Evolutionary conservation across 1,140 invertebrate species (phyloP).

Genomic region (Orius insidiosus): DNA sequence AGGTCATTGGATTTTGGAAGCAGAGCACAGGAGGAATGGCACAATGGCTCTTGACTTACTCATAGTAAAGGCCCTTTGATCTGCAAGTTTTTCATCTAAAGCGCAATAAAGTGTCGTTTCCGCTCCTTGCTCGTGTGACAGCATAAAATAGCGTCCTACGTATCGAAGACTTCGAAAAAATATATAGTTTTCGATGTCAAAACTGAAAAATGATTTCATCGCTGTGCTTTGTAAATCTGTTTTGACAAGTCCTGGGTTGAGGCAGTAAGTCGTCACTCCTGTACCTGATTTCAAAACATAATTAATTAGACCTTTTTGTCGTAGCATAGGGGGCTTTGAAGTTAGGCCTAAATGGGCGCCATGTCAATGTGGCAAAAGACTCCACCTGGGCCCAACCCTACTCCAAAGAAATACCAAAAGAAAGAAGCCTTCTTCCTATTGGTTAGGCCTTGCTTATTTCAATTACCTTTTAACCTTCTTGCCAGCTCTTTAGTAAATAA

Average conservation of each 20-base stretch:
- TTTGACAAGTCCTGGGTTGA: constrained; percentile 54
- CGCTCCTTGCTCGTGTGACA: constrained; percentile 46
- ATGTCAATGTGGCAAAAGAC: too few species aligned
- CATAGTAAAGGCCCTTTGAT: constrained; percentile 47
- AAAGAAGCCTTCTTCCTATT: too few species aligned
- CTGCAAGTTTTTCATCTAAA: constrained; percentile 44
- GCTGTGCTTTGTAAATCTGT: constrained; percentile 59
- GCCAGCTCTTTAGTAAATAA: constrained; percentile 48
- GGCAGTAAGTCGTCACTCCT: constrained; percentile 45
- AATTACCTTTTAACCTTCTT: constrained; percentile 36
- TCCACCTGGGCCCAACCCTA: too few species aligned
- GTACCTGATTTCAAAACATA: constrained; percentile 26
- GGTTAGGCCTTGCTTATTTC: too few species aligned
- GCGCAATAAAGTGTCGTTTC: constrained; percentile 67
- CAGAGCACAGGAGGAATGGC: too few species aligned
- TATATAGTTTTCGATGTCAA: too few species aligned
- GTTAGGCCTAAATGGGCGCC: too few species aligned
- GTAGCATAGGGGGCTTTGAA: too few species aligned
- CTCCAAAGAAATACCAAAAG: neutral
- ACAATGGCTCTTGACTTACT: constrained; percentile 15
- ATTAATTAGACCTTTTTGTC: too few species aligned
- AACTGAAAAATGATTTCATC: constrained; percentile 23
- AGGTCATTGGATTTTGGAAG: too few species aligned
- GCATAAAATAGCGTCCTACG: constrained; percentile 42
- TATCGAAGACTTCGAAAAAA: constrained; percentile 31